Percentiles rank a stretch among this genome's conserved stretches.
These are phyloP conservation scores for Chymomyza procnemis DNA, from an alignment of 2,888 invertebrate genomes.

Conservation along the genomic window DNA sequence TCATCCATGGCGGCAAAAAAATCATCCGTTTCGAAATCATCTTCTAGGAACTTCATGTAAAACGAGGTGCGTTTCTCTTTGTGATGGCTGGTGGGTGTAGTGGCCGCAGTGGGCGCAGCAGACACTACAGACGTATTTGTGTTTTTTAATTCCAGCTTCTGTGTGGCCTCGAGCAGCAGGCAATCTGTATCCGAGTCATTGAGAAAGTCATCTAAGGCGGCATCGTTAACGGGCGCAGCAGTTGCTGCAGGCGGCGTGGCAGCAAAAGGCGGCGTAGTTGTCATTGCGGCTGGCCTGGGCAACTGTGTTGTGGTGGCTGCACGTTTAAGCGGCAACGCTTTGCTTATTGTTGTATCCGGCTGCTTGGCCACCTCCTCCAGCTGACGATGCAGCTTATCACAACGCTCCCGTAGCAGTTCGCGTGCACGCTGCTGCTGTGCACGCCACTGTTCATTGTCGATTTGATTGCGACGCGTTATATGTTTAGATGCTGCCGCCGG, in stretches of 20 bases:
- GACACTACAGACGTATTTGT: background rate
- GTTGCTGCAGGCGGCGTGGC: background rate
- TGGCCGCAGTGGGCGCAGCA: background rate
- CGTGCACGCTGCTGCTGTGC: constrained; percentile 65
- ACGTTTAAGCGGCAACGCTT: background rate
- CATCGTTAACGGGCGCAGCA: constrained; percentile 12
- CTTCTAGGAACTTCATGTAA: constrained; percentile 74
- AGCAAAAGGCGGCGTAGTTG: too few species aligned
- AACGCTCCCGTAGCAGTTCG: constrained; percentile 69
- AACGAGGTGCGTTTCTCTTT: constrained; percentile 68
- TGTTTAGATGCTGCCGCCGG: constrained; percentile 38
- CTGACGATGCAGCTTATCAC: constrained; percentile 66
- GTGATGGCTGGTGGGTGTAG: constrained; percentile 48
- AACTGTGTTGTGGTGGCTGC: background rate
- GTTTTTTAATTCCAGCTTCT: constrained; percentile 61
- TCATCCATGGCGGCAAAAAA: constrained; percentile 74
- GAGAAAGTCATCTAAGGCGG: constrained; percentile 60
- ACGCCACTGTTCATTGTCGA: constrained; percentile 59
- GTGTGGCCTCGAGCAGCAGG: constrained; percentile 72
- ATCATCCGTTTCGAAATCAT: constrained; percentile 73
- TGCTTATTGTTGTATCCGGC: background rate
- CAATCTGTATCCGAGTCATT: constrained; percentile 75
- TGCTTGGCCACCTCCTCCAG: constrained; percentile 46
- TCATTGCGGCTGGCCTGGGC: too few species aligned
- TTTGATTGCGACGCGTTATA: constrained; percentile 54